phyloP scores from a whole-genome alignment of 2,888 invertebrate genomes.

The Drosophila atroscutellata region DNA sequence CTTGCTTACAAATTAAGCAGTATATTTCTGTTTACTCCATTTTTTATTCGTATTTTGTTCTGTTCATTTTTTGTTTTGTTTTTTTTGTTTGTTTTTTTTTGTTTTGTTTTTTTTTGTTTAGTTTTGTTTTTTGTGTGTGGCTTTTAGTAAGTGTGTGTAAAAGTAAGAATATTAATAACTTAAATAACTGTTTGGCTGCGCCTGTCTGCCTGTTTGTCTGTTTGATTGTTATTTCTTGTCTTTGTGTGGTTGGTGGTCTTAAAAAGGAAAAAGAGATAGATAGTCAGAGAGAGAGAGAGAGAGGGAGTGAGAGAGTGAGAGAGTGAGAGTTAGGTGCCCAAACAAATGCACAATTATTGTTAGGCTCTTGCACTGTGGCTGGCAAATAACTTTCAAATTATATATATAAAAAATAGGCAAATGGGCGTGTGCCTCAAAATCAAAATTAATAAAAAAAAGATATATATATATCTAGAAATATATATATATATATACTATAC shows the following conservation, averaged over 20 bases:
- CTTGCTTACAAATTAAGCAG: too few relatives aligned
- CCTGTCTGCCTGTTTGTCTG: conserved; percentile 7
- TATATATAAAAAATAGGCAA: conserved; percentile 5
- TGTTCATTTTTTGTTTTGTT: conserved; percentile 1
- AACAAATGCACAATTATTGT: conserved; percentile 6
- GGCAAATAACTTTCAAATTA: conserved; percentile 12
- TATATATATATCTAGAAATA: conserved; percentile 11
- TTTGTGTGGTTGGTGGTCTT: conserved; percentile 2
- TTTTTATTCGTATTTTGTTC: conserved; percentile 12
- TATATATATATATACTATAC: conserved; percentile 9
- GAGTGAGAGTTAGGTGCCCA: background rate
- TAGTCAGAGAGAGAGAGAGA: background rate
- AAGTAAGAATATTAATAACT: conserved; percentile 30
- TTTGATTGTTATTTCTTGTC: conserved; percentile 20
- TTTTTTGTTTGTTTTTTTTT: conserved; percentile 6
- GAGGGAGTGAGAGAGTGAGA: background rate
- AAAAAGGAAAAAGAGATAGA: background rate
- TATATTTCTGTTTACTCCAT: background rate
- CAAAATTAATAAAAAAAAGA: conserved; percentile 4
- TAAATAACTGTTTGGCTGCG: conserved; percentile 17
- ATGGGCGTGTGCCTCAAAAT: background rate
- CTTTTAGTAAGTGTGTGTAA: conserved; percentile 20
- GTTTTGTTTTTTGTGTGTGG: conserved; percentile 2
- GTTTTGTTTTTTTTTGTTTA: background rate
- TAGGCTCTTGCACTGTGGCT: conserved; percentile 6